phyloP scores from a whole-genome alignment of 2,113 vertebrate genomes.

The Calidris pygmaea region DNA sequence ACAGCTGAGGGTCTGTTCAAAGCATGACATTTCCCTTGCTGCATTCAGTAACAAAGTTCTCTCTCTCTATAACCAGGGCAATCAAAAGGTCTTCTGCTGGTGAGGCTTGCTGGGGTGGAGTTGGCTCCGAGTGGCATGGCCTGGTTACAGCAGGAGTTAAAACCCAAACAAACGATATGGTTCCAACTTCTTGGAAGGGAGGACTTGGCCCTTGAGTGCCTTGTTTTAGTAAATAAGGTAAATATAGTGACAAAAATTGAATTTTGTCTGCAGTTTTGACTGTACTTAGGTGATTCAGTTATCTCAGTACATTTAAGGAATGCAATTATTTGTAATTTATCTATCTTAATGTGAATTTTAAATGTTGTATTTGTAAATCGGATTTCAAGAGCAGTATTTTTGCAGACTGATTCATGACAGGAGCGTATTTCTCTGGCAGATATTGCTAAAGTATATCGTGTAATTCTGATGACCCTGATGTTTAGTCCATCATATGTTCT shows the following conservation, averaged over 20 bases:
- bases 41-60: not conserved
- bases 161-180: slow-evolving; percentile 81
- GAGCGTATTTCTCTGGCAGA: not conserved
- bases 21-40: not conserved
- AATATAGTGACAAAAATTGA: not conserved
- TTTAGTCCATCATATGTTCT: not conserved
- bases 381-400: not conserved
- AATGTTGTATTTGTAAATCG: not conserved
- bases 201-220: slow-evolving; percentile 80
- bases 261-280: not conserved
- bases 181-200: slow-evolving; percentile 88
- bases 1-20: not conserved
- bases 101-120: slow-evolving; percentile 89
- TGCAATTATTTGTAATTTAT: not conserved
- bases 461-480: not conserved
- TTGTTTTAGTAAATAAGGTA: slow-evolving; percentile 85
- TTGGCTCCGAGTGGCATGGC: slow-evolving; percentile 74
- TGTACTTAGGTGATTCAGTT: not conserved
- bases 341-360: not conserved
- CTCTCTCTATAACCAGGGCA: slow-evolving; percentile 68
- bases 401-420: not conserved
- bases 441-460: not conserved
- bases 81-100: slow-evolving; percentile 67
- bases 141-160: slow-evolving; percentile 83
- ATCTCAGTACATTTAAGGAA: not conserved